These are phyloP conservation scores for Hydropsyche betteni DNA, from an alignment of 2,888 invertebrate genomes.

Conservation along the genomic window DNA sequence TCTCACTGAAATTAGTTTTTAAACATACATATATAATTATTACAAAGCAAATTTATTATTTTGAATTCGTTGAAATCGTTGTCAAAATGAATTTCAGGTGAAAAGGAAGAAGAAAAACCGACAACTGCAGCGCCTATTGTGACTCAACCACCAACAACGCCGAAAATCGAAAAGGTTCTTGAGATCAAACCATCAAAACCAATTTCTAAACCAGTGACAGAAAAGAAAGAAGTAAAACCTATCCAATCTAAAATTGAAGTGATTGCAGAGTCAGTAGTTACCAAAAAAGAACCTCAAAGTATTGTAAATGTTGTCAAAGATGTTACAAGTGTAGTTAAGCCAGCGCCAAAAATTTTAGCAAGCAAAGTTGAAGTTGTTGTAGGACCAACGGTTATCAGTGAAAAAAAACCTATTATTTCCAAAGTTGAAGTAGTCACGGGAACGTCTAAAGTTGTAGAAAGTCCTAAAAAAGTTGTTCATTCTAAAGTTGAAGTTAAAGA, in stretches of 20 bases:
- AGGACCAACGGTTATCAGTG: conserved; percentile 56
- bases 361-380: conserved; percentile 63
- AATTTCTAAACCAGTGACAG: conserved; percentile 55
- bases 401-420: conserved; percentile 63
- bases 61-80: neutral
- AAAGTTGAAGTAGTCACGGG: conserved; percentile 69
- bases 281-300: conserved; percentile 54
- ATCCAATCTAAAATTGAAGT: conserved; percentile 46
- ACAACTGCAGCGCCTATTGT: conserved; percentile 54
- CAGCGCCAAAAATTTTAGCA: conserved; percentile 54
- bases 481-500: conserved; percentile 64
- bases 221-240: conserved; percentile 63
- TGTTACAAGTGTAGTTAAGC: conserved; percentile 48
- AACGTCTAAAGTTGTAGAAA: conserved; percentile 64
- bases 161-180: conserved; percentile 52
- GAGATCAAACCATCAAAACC: conserved; percentile 62
- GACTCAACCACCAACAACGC: conserved; percentile 53
- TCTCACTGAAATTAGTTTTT: too few relatives aligned
- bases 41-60: too few relatives aligned
- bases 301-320: conserved; percentile 53
- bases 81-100: conserved; percentile 13
- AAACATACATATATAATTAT: too few relatives aligned
- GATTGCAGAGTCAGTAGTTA: conserved; percentile 53
- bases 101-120: conserved; percentile 36
- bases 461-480: conserved; percentile 54